phyloP scores from a whole-genome alignment of 2,797 vertebrate genomes.

The Labeo calbasu region DNA sequence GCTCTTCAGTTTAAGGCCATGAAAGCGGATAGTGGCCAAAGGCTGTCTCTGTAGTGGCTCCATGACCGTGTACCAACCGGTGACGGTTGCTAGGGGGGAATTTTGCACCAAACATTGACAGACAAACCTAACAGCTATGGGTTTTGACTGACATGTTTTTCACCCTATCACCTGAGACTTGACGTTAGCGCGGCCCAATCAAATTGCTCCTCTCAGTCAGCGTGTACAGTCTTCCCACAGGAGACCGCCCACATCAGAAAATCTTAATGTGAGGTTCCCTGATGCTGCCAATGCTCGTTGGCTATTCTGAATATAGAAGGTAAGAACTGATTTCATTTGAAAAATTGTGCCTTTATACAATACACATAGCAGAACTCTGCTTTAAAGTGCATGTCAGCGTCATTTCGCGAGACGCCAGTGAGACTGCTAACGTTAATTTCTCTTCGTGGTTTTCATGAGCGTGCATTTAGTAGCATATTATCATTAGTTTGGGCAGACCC shows the following conservation, averaged over 20 bases:
- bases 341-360: neutral
- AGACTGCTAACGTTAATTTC: neutral
- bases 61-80: conserved; percentile 44
- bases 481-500: conserved; percentile 18
- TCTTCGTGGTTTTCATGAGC: conserved; percentile 3
- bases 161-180: conserved; percentile 19
- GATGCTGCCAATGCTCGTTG: conserved; percentile 5
- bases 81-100: conserved; percentile 59
- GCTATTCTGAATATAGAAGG: conserved; percentile 9
- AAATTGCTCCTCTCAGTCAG: neutral
- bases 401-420: neutral
- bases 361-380: neutral
- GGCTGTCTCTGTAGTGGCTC: neutral
- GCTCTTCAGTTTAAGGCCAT: neutral
- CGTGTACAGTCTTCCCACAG: neutral
- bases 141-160: neutral
- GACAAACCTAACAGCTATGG: neutral
- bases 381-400: neutral
- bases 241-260: neutral
- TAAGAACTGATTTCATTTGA: neutral
- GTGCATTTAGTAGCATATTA: conserved; percentile 5
- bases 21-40: conserved; percentile 15
- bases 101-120: conserved; percentile 50
- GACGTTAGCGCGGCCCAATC: conserved; percentile 11
- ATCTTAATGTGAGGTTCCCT: neutral